Evolutionary conservation across 1,140 invertebrate species (phyloP), one percentile per base, ranked within the genome.

Genomic region (Diachasmimorpha longicaudata): DNA sequence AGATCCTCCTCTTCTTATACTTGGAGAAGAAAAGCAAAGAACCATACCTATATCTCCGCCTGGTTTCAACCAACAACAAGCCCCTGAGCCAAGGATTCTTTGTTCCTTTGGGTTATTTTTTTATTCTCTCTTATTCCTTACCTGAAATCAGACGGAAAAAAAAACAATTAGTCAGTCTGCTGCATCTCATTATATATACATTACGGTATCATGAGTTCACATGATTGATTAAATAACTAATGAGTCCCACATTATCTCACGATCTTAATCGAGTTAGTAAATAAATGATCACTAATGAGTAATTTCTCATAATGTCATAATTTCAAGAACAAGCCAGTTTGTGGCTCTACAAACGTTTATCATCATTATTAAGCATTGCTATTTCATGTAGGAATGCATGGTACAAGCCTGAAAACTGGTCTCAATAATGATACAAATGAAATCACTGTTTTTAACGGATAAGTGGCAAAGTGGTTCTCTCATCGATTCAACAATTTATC

Each of bases 401-500:
- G n/a, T 16, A 52, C n/a, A 52, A 13, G 14, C 36, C 14, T 19
- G 16, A 9, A 69, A 44, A 69, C 37, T 42, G 37, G 37, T 39
- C 36, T 37, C 25, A 39, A 39, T 39, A 19, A 21, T 70, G 21
- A 44, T 21, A 63, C 21, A 16, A 72, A 72, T 58, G 48, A 36
- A 72, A 37, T 72, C 52, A 55, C 31, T 55, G 70, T 72, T 39
- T 58, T 31, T 21, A 37, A 44, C 21, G 44, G 37, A 66, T 21
- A 73, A 37, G 4, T 63, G 23, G 10, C n/a, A 37, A 42, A 73
- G 13, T 37, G 36, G 31, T 73, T 66, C 36, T 66, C 16, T 63
- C 55, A 73, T 73, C 71, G 71, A 73, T 73, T 25, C 9, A 19
- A 21, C 8, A 39, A 73, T 73, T 73, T 73, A 73, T 73, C 55